These are phyloP conservation scores for Cryptocheilus praepositus DNA, from an alignment of 2,888 invertebrate species.

Conservation along the genomic window DNA sequence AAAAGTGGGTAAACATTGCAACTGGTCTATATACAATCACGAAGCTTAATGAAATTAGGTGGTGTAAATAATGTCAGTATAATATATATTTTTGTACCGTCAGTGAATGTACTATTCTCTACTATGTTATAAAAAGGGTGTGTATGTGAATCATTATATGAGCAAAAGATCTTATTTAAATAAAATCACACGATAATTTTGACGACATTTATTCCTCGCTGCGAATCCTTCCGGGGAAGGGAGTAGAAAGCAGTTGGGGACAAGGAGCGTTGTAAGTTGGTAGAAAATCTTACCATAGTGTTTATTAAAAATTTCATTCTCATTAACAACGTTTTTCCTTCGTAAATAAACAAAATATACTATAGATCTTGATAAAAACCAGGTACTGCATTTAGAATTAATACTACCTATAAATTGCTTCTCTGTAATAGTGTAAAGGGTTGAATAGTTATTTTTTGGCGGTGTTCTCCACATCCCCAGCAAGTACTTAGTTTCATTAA, in stretches of 20 bases:
- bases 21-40: slow-evolving; percentile 18
- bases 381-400: slow-evolving; percentile 3
- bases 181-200: slow-evolving; percentile 49
- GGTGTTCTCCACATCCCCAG: no score
- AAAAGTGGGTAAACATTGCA: not conserved
- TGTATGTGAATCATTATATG: slow-evolving; percentile 54
- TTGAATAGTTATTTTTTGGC: no score
- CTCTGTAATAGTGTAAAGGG: slow-evolving; percentile 4
- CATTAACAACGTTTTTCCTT: slow-evolving; percentile 32
- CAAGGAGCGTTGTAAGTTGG: no score
- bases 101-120: slow-evolving; percentile 52
- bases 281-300: not conserved
- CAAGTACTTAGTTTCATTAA: no score
- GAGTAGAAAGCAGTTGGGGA: not conserved
- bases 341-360: slow-evolving; percentile 45
- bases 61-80: slow-evolving; percentile 58
- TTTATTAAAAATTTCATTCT: slow-evolving; percentile 42
- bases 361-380: slow-evolving; percentile 16
- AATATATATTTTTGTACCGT: slow-evolving; percentile 56
- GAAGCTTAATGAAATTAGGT: slow-evolving; percentile 44
- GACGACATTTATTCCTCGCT: not conserved
- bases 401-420: slow-evolving; percentile 4
- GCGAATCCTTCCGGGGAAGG: not conserved
- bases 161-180: slow-evolving; percentile 55
- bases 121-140: slow-evolving; percentile 51